A percentile compares a stretch with the other conserved stretches of the same genome.
Conservation (phyloP, 1,140 invertebrate genomes). For the Rhynchophorus ferrugineus region DNA sequence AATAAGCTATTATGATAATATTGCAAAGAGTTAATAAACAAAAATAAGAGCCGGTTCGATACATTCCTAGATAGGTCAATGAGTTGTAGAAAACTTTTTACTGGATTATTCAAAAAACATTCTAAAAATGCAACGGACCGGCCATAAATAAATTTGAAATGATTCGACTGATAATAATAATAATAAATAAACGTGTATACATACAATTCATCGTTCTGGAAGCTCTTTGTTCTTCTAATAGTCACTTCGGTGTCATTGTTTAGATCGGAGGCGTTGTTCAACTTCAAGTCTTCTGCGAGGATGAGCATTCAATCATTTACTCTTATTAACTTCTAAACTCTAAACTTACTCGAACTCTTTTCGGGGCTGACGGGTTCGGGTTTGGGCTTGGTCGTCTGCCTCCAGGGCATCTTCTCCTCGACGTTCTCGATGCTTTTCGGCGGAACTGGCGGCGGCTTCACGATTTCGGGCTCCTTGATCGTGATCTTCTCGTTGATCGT, state of each 20-base stretch:
- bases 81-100: not conserved
- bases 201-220: constrained; percentile 37
- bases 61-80: not conserved
- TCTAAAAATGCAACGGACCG: not conserved
- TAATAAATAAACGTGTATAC: constrained; percentile 10
- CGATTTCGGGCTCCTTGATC: constrained; percentile 18
- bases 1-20: constrained; percentile 16
- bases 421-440: constrained; percentile 22
- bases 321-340: too few relatives aligned
- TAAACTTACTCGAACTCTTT: constrained; percentile 40
- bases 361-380: constrained; percentile 32
- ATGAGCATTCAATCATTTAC: too few relatives aligned
- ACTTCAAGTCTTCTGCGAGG: constrained; percentile 21
- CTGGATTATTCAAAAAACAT: not conserved
- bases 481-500: constrained; percentile 24
- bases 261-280: constrained; percentile 5
- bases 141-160: not conserved
- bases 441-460: constrained; percentile 14
- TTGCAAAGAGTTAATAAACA: constrained; percentile 31
- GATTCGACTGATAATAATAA: not conserved
- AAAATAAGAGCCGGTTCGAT: too few relatives aligned
- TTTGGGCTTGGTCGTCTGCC: constrained; percentile 41
- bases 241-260: constrained; percentile 35
- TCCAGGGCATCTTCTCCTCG: constrained; percentile 49
- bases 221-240: constrained; percentile 29